phyloP scores from a whole-genome alignment of 2,113 vertebrate species.

The Lynx canadensis region DNA sequence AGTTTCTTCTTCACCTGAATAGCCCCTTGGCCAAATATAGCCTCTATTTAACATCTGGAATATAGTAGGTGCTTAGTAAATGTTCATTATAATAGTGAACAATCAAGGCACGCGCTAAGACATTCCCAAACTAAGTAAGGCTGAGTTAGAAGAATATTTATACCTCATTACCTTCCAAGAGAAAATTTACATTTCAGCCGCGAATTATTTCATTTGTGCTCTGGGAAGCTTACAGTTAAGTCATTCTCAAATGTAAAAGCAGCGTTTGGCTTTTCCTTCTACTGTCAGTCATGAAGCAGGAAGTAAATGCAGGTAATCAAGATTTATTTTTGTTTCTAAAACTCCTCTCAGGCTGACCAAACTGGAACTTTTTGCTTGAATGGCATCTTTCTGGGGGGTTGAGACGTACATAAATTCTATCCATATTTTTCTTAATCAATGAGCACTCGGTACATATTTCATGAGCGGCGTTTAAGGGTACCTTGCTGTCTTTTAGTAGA shows the following conservation, averaged over 20 bases:
- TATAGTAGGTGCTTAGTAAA: background rate
- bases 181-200: background rate
- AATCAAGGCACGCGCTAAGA: background rate
- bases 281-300: background rate
- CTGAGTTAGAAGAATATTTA: background rate
- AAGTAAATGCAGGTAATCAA: background rate
- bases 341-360: background rate
- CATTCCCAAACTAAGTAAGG: background rate
- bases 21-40: background rate
- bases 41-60: background rate
- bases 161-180: background rate
- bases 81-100: background rate
- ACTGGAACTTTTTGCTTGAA: background rate
- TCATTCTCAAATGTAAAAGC: background rate
- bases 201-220: background rate
- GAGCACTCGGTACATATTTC: background rate
- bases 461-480: background rate
- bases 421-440: background rate
- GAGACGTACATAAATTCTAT: background rate
- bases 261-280: background rate
- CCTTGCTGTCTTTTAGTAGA: background rate
- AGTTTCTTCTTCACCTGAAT: background rate
- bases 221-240: background rate
- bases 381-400: background rate
- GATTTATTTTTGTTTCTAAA: background rate